Base-by-base conservation (phyloP, 2,113 vertebrate genomes). In the Telmatochromis bifrenatus region DNA sequence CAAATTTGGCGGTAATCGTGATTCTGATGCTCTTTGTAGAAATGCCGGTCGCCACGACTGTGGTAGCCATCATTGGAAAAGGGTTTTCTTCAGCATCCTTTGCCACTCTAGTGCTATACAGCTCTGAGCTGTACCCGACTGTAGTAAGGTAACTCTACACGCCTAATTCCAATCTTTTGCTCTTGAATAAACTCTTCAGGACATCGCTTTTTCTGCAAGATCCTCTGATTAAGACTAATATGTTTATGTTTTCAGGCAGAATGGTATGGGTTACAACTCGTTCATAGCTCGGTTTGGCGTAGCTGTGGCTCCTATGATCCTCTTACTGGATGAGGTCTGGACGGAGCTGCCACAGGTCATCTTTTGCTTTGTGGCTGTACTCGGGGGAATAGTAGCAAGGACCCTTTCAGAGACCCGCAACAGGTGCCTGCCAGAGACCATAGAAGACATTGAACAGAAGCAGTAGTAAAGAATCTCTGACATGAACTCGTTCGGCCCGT, bases 101-200 rank as follows among this genome's bases (percentile, higher is more conserved):
- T 95, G 95, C 94, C 9, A 97, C 96, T 0, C 23, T 96, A 65
- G 94, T 91, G 86, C 89, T 98, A 80, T 98, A 97, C 90, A 97
- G 96, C 37, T 97, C 97, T 1, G 98, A 98, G 91, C 94, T 98
- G 53, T 98, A 96, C 82, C 98, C 98, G 5, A 98, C 98, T 0
- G 95, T 98, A 6, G 87, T 98, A 62, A 98, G 98, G 98, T 98
- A 95, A 91, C 5, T 37, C 35, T 10, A 1, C 17, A 45, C 7
- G 0, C 9, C 11, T 28, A 62, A 33, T 26, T 54, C 17, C 9
- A 45, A 26, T 0, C 79, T 81, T 37, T 2, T 53, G 9, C 28
- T 49, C 31, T 49, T 77, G 15, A 75, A 23, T 13, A 56, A 39
- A 56, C 14, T 12, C n/a, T 33, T 19, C 70, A 77, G 23, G 70